A percentile compares a stretch with the other conserved stretches of the same genome.
These are phyloP conservation scores for Bubalus kerabau DNA, from an alignment of 2,113 vertebrate genomes.

Conservation along the genomic window DNA sequence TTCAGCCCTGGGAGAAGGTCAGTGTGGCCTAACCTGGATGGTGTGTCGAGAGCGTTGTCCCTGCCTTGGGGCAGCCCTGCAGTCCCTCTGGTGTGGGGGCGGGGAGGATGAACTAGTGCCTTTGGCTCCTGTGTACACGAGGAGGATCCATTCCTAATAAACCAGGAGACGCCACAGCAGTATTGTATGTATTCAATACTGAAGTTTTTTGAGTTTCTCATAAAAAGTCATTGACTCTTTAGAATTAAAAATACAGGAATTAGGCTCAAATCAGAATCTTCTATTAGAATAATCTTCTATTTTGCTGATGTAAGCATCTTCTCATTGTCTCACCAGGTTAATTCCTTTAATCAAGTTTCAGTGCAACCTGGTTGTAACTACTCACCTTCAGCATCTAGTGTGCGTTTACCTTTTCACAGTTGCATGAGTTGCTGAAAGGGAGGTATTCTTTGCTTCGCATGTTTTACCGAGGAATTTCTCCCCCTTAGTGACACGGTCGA, in stretches of 20 bases:
- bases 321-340: neutral
- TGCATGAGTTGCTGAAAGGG: neutral
- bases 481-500: neutral
- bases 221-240: neutral
- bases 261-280: neutral
- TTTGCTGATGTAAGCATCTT: neutral
- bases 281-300: neutral
- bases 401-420: constrained; percentile 18
- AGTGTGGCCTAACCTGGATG: neutral
- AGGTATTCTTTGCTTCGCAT: neutral
- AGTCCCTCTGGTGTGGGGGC: neutral
- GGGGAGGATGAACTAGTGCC: neutral
- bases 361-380: neutral
- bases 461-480: constrained; percentile 33
- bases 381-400: constrained; percentile 15
- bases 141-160: constrained; percentile 61
- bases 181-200: constrained; percentile 9
- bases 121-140: constrained; percentile 12
- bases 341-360: neutral
- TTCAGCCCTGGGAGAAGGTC: neutral
- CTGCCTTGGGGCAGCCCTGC: neutral
- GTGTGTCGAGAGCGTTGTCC: rapidly evolving
- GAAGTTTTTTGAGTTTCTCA: constrained; percentile 10
- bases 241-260: neutral
- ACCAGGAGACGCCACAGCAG: constrained; percentile 2